Evolutionary conservation across 2,888 invertebrate genomes (phyloP), one percentile per base, ranked within the genome.

Genomic region (Elgonia sp.): DNA sequence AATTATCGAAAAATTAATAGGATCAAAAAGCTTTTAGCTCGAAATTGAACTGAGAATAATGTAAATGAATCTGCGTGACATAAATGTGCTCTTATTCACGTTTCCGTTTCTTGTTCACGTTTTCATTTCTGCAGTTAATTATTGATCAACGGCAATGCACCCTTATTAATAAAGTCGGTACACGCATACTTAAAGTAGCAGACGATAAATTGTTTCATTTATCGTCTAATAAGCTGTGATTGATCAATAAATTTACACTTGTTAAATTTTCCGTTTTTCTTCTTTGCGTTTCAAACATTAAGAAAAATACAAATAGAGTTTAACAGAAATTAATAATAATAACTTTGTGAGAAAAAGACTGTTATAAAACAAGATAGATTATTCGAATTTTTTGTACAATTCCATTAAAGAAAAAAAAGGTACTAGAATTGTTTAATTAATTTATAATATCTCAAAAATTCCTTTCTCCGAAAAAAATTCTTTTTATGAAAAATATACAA

Each of bases 241-340:
- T 65, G 75, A 83, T 83, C 75, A 50, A 83, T 82, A 82, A 82
- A n/a, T 73, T 65, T 73, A 62, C 70, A 53, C 62, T 70, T 80
- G 53, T 70, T 50, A 50, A 42, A 50, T 80, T 57, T 70, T 16
- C 2, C 29, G 2, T 29, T 60, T 16, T 16, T 29, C 16, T 60
- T 16, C 12, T 37, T 60, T 60, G 5, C 5, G 1, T 60, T 60
- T 9, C n/a, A 4, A 2, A n/a, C 3, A n/a, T 2, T 14, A 46
- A 46, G 12, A 7, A 46, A n/a, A n/a, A n/a, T n/a, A 53, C 18
- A 42, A 14, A 29, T 29, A 29, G 29, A 29, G 3, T 29, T 29
- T 7, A 1, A 42, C 9, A 7, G 42, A 42, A 42, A 42, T 42
- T 42, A 42, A 42, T 42, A 42, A 42, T 1, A 42, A 42, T 42